Evolutionary conservation across 2,797 vertebrate species (phyloP), one percentile per base, ranked within the genome.

Genomic region (Danio choprae): DNA sequence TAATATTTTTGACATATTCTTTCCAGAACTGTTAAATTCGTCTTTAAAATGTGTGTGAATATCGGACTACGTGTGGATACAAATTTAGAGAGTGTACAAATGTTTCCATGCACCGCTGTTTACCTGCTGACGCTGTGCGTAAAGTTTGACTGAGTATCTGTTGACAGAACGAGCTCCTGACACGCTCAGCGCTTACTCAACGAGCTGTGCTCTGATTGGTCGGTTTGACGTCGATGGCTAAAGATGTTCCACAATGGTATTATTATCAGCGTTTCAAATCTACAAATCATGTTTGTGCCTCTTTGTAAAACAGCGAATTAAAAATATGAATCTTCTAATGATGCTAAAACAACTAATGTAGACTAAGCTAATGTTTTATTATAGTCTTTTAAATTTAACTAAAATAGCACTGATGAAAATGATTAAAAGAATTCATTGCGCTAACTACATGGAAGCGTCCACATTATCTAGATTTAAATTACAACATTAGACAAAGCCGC

Each of bases 1-100:
- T 88, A 97, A 90, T 87, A 98, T 95, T 88, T 93, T 94, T 83
- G 93, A 93, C 97, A 98, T 98, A 79, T 92, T 90, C 11, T 20
- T 43, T 10, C 6, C 29, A 40, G 15, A 65, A 53, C 8, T 51
- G 38, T 64, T 7, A 0, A 76, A 41, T 60, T 36, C 22, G 29
- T 4, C 7, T 50, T 43, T 38, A 51, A 12, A 16, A 36, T 11
- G 11, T n/a, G 20, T 0, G 20, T 41, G 59, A 4, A 41, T 71
- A 12, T 71, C 50, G 41, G 43, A 10, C 1, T 56, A 2, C 7
- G 0, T 4, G 38, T 43, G 53, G 43, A 43, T 22, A 41, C 22
- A 12, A 43, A 22, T 7, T 56, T 16, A 8, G 13, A 58, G 1
- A 11, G 3, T 7, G 40, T 43, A 41, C 55, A 6, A 71, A 71